phyloP scores from a whole-genome alignment of 2,888 invertebrate species.

The Pammene aurita region DNA sequence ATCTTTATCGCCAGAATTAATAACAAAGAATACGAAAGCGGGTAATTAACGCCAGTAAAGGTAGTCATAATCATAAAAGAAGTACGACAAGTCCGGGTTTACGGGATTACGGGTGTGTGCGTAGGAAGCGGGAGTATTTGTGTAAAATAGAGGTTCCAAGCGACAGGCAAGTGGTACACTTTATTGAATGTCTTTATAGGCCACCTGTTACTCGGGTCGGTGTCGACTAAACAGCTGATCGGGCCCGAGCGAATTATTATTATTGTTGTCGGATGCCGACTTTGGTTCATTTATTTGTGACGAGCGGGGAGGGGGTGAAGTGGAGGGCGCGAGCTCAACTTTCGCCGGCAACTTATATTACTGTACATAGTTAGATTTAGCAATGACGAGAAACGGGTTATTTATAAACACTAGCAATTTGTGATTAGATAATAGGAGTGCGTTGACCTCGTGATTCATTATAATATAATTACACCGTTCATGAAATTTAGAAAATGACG shows the following conservation, averaged over 20 bases:
- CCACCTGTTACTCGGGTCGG: slow-evolving; percentile 83
- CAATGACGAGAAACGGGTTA: slow-evolving; percentile 41
- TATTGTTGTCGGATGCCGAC: slow-evolving; percentile 77
- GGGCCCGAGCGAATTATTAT: slow-evolving; percentile 78
- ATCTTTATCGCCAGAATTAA: slow-evolving; percentile 18
- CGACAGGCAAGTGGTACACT: slow-evolving; percentile 80
- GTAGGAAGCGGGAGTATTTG: slow-evolving; percentile 61
- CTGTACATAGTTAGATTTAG: slow-evolving; percentile 49
- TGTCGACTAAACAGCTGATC: slow-evolving; percentile 81
- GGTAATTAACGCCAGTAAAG: slow-evolving; percentile 42
- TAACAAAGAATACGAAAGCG: slow-evolving; percentile 11
- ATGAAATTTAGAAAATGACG: slow-evolving; percentile 35
- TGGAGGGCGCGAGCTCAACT: slow-evolving; percentile 62
- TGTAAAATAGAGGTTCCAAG: slow-evolving; percentile 76
- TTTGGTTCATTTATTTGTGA: slow-evolving; percentile 78
- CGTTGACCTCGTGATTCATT: slow-evolving; percentile 34
- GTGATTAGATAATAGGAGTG: slow-evolving; percentile 39
- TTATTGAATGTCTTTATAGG: slow-evolving; percentile 84
- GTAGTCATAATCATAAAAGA: slow-evolving; percentile 46
- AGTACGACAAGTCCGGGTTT: slow-evolving; percentile 50
- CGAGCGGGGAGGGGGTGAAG: slow-evolving; percentile 61
- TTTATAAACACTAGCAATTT: slow-evolving; percentile 38
- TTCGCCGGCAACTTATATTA: slow-evolving; percentile 61
- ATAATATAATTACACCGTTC: slow-evolving; percentile 21
- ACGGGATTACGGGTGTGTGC: slow-evolving; percentile 51